A percentile compares a stretch with the other conserved stretches of the same genome.
Evolutionary conservation across 2,888 invertebrate genomes (phyloP).

Genomic region (Dicyrtomina minuta): DNA sequence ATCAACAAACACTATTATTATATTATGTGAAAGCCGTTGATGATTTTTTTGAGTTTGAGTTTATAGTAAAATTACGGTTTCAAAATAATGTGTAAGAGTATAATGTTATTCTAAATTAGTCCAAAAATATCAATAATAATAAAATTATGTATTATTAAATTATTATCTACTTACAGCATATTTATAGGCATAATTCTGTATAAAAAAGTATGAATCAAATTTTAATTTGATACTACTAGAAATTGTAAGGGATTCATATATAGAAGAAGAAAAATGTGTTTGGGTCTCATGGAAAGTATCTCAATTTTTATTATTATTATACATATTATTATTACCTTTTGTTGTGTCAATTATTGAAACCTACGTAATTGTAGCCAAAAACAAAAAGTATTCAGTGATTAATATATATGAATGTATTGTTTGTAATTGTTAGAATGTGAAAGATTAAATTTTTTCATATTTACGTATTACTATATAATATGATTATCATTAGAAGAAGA

Average conservation of each 20-base stretch:
- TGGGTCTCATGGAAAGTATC: conserved; percentile 37
- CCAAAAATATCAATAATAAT: conserved; percentile 12
- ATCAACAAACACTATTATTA: not conserved
- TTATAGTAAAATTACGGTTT: conserved; percentile 1
- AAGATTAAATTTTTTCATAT: conserved; percentile 28
- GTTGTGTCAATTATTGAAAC: conserved; percentile 28
- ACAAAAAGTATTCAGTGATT: conserved; percentile 32
- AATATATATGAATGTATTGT: conserved; percentile 21
- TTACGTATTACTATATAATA: conserved; percentile 17
- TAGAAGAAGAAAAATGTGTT: conserved; percentile 10
- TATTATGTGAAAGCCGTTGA: conserved; percentile 19
- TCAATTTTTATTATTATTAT: conserved; percentile 32
- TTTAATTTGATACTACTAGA: conserved; percentile 17
- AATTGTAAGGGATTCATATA: conserved; percentile 22
- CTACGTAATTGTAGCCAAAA: conserved; percentile 34
- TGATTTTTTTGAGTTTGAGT: conserved; percentile 11
- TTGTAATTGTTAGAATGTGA: conserved; percentile 30
- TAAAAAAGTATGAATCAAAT: conserved; percentile 24
- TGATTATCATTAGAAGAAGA: conserved; percentile 1
- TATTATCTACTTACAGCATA: conserved; percentile 23
- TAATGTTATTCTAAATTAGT: conserved; percentile 19
- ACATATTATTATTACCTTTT: conserved; percentile 24
- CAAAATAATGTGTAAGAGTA: conserved; percentile 14
- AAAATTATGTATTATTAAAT: conserved; percentile 10
- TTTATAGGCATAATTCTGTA: conserved; percentile 20